Evolutionary conservation across 92 coral and sea anemone species (phyloP).

Genomic region (Bergia sp.): DNA sequence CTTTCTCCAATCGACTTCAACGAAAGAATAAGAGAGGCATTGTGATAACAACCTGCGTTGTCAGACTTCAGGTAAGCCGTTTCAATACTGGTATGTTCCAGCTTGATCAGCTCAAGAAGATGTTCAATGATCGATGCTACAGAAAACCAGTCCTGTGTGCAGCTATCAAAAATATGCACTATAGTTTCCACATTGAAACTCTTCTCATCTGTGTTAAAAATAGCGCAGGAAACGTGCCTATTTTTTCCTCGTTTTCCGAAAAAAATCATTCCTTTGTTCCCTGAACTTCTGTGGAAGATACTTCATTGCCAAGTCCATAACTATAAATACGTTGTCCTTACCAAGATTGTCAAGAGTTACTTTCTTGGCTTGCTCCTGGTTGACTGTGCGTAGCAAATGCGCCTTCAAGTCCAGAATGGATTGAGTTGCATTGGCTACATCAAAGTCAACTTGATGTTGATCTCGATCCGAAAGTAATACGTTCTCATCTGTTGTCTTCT

Average conservation of each 20-base stretch:
- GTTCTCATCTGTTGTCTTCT: too few species aligned
- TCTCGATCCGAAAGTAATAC: too few species aligned
- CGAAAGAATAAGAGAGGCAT: slow-evolving; percentile 43
- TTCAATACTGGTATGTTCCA: neutral
- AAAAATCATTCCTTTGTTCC: neutral
- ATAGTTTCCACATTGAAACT: neutral
- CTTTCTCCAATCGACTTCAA: slow-evolving; percentile 43
- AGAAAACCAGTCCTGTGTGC: slow-evolving; percentile 3
- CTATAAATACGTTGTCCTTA: neutral
- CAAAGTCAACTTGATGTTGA: too few species aligned
- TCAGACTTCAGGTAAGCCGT: slow-evolving; percentile 54
- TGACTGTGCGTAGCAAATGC: too few species aligned
- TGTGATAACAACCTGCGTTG: slow-evolving; percentile 62
- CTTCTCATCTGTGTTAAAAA: too few species aligned
- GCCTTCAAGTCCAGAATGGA: too few species aligned
- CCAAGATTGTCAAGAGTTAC: too few species aligned
- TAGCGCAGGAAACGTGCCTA: neutral
- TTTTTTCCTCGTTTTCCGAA: neutral
- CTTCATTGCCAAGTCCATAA: neutral
- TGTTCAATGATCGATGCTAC: neutral
- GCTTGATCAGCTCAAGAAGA: neutral
- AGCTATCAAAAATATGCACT: slow-evolving; percentile 12
- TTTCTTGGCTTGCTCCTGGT: too few species aligned
- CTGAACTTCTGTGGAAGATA: neutral
- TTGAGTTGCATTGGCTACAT: too few species aligned